These are phyloP conservation scores for Pycnomerus fuliginosus DNA, from an alignment of 2,888 invertebrate species.

Conservation along the genomic window DNA sequence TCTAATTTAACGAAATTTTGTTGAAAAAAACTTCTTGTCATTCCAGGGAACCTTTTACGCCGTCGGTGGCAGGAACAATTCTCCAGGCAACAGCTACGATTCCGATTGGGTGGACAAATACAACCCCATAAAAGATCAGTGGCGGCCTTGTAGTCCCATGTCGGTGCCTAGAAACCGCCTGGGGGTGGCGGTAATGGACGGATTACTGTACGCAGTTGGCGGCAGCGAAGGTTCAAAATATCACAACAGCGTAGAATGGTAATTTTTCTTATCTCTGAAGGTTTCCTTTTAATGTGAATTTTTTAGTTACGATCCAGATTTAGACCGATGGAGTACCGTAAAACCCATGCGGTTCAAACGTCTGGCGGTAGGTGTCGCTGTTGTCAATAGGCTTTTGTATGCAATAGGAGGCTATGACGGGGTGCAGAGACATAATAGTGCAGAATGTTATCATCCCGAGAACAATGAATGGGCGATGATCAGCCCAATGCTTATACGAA, in stretches of 20 bases:
- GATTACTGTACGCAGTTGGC: constrained; percentile 86
- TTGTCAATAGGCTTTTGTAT: constrained; percentile 68
- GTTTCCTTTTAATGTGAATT: not conserved
- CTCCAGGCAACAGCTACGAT: constrained; percentile 83
- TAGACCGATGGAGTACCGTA: constrained; percentile 77
- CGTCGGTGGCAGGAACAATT: constrained; percentile 89
- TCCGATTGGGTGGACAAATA: constrained; percentile 88
- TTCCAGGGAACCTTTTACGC: constrained; percentile 81
- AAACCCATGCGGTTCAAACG: constrained; percentile 75
- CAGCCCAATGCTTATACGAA: constrained; percentile 71
- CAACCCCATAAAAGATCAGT: constrained; percentile 81
- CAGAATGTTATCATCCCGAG: constrained; percentile 93
- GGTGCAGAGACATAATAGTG: constrained; percentile 69
- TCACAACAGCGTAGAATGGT: constrained; percentile 89
- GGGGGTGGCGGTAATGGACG: constrained; percentile 94
- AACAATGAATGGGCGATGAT: constrained; percentile 85
- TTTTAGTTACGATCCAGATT: constrained; percentile 79
- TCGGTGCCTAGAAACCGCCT: constrained; percentile 84
- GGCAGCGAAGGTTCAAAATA: constrained; percentile 85
- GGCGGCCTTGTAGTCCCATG: constrained; percentile 88
- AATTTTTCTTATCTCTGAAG: constrained; percentile 39
- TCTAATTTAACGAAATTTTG: not conserved
- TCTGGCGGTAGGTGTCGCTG: constrained; percentile 77
- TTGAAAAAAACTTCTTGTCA: constrained; percentile 4
- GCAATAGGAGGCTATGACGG: constrained; percentile 93